These are phyloP conservation scores for Asbolus verrucosus DNA, from an alignment of 1,140 invertebrate genomes.

Conservation along the genomic window DNA sequence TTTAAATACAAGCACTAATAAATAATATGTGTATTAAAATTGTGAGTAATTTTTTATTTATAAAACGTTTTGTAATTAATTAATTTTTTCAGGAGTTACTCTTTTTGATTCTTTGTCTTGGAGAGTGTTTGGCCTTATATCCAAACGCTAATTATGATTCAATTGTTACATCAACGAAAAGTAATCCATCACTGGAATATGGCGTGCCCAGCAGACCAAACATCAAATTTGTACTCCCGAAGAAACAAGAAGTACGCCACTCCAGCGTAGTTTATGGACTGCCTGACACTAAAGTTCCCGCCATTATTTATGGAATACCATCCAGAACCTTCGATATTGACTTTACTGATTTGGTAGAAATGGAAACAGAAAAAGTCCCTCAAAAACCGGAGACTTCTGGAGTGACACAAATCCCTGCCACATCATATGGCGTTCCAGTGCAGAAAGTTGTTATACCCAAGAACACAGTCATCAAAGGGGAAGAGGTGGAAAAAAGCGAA, in stretches of 20 bases:
- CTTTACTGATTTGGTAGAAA: neutral
- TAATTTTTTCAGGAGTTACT: no score
- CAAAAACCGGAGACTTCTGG: slow-evolving; percentile 1
- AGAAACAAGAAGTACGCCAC: neutral
- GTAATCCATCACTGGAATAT: neutral
- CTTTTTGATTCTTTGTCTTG: no score
- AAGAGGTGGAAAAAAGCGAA: no score
- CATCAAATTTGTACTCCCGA: neutral
- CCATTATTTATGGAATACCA: slow-evolving; percentile 14
- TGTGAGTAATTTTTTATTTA: no score
- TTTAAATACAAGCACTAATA: no score
- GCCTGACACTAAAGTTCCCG: slow-evolving; percentile 4
- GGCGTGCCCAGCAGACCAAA: neutral
- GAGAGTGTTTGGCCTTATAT: slow-evolving; percentile 10
- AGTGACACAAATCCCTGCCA: neutral
- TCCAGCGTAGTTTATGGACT: slow-evolving; percentile 7
- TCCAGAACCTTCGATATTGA: slow-evolving; percentile 18
- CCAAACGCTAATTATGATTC: slow-evolving; percentile 10
- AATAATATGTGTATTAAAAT: no score
- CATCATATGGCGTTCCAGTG: slow-evolving; percentile 19
- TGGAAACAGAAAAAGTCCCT: neutral
- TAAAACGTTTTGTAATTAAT: no score
- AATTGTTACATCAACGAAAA: neutral
- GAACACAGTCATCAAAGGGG: no score
- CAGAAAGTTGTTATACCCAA: slow-evolving; percentile 1